Percentiles rank a stretch among this genome's conserved stretches.
These are phyloP conservation scores for Cactoblastis cactorum DNA, from an alignment of 2,888 invertebrate genomes.

Conservation along the genomic window DNA sequence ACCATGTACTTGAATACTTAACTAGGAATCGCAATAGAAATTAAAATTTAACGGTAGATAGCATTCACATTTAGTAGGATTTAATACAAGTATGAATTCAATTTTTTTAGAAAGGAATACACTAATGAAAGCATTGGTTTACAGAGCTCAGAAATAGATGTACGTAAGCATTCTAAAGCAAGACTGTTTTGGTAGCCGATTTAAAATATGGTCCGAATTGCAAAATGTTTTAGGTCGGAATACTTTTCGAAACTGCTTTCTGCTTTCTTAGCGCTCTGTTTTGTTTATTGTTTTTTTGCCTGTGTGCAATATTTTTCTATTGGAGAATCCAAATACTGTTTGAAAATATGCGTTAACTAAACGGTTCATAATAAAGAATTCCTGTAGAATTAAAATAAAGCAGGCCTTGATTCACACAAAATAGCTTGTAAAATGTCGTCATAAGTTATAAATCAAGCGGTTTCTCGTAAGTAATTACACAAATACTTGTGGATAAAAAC, in stretches of 20 bases:
- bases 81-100: too few species aligned
- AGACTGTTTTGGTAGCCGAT: neutral
- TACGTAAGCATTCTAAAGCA: neutral
- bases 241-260: slow-evolving; percentile 6
- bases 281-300: slow-evolving; percentile 1
- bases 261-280: slow-evolving; percentile 2
- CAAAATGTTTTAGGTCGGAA: slow-evolving; percentile 8
- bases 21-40: too few species aligned
- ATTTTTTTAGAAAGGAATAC: too few species aligned
- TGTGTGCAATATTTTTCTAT: slow-evolving; percentile 1
- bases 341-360: too few species aligned
- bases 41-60: too few species aligned
- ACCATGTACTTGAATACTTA: too few species aligned
- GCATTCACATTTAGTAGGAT: too few species aligned
- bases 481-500: slow-evolving; percentile 17
- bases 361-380: too few species aligned
- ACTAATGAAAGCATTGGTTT: too few species aligned
- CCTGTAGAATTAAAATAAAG: neutral
- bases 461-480: slow-evolving; percentile 9
- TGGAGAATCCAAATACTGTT: neutral
- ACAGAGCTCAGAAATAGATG: too few species aligned
- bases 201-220: slow-evolving; percentile 8
- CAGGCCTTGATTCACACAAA: neutral
- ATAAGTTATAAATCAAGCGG: neutral
- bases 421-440: neutral